Evolutionary conservation across 2,888 invertebrate species (phyloP), one percentile per base, ranked within the genome.

Genomic region (Dendrolimus houi): DNA sequence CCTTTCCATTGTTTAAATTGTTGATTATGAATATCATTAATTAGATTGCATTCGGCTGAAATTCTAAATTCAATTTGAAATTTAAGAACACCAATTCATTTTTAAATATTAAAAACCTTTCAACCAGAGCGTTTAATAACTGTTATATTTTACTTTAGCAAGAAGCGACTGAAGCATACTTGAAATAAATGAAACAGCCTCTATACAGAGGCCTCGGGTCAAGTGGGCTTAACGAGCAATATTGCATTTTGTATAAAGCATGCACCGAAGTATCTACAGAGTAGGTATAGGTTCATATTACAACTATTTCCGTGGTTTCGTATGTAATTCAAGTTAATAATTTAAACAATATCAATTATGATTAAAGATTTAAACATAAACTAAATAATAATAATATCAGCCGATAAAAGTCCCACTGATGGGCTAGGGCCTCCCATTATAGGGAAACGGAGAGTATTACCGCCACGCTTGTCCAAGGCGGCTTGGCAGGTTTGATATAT

Each of bases 141-240:
- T 14, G 52, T 6, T 29, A 29, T 29, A 53, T 56, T 41, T 53
- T 56, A 53, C 42, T 56, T 41, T 47, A 41, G 40, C 47, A 13
- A 54, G 47, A 47, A 57, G 52, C 14, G 54, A 1, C 14, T 53
- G 53, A 14, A 53, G 55, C 60, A 59, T 42, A 53, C 54, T 42
- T 41, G 59, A 58, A 68, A 64, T 78, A 77, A 47, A 81, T 78
- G 72, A 75, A 82, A 80, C 85, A 76, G 65, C 72, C 83, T 83
- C 77, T 85, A 68, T 70, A 65, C 59, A 63, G 60, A 57, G 59
- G 57, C 62, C 60, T 54, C 66, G 64, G 86, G 87, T 87, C 84
- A 87, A 87, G 87, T 87, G 87, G 81, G 71, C 72, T 77, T 83
- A 85, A 85, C 85, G 75, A 86, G 85, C 79, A 78, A 85, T 85